Percentiles rank a stretch among this genome's conserved stretches.
phyloP scores from a whole-genome alignment of 2,113 vertebrate genomes.

The Prietella phreatophila region DNA sequence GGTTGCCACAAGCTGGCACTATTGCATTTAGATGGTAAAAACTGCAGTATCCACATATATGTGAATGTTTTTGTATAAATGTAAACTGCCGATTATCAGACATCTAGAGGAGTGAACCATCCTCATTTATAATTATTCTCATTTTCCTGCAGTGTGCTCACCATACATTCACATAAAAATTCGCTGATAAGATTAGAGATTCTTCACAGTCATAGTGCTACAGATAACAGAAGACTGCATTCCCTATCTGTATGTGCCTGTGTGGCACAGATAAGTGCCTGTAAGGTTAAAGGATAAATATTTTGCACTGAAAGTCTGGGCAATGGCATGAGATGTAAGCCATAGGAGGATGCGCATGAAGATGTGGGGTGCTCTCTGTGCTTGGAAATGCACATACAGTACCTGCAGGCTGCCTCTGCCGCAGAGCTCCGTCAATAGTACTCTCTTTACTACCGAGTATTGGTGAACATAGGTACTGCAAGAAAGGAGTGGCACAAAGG shows the following conservation, averaged over 20 bases:
- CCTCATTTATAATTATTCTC: not conserved
- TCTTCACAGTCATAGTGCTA: not conserved
- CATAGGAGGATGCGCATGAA: slow-evolving; percentile 1
- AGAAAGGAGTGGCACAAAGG: not conserved
- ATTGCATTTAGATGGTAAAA: slow-evolving; percentile 9
- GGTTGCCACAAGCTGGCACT: slow-evolving; percentile 44
- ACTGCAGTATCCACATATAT: not conserved
- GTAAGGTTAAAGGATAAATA: not conserved
- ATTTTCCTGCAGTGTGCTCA: not conserved
- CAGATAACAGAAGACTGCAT: not conserved
- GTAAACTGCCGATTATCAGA: not conserved
- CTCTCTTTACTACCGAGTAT: slow-evolving; percentile 11
- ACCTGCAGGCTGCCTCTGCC: slow-evolving; percentile 26
- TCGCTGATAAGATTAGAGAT: not conserved
- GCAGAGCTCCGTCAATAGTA: slow-evolving; percentile 20
- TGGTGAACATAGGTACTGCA: slow-evolving; percentile 1
- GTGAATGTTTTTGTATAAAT: not conserved
- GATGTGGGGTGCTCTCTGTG: not conserved
- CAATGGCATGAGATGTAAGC: not conserved
- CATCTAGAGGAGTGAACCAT: not conserved
- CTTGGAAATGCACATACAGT: slow-evolving; percentile 17
- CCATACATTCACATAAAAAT: not conserved
- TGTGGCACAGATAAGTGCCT: not conserved
- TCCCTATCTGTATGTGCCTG: not conserved
- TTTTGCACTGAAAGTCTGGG: not conserved